Evolutionary conservation across 1,140 invertebrate species (phyloP).

Genomic region (Drosophila saltans): DNA sequence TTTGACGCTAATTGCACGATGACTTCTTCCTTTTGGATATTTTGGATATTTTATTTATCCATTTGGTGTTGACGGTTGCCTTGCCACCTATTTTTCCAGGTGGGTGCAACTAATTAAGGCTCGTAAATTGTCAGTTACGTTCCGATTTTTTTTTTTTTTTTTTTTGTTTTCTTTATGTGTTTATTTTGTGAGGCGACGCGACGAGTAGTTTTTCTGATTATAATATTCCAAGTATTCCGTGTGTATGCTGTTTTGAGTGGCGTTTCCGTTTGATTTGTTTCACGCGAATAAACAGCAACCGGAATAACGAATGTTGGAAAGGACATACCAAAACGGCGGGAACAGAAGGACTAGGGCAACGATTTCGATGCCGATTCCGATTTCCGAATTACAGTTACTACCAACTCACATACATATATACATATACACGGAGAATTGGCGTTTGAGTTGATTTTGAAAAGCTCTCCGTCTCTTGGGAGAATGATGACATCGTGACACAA

Average conservation of each 20-base stretch:
- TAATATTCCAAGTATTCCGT: slow-evolving; percentile 44
- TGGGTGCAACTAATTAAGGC: slow-evolving; percentile 66
- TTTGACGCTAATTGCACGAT: slow-evolving; percentile 47
- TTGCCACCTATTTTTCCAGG: slow-evolving; percentile 25
- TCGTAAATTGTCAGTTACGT: slow-evolving; percentile 59
- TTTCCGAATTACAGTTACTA: neutral
- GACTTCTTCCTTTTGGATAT: slow-evolving; percentile 2
- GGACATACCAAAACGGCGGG: slow-evolving; percentile 11
- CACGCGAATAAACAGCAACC: slow-evolving; percentile 77
- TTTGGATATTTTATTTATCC: slow-evolving; percentile 15
- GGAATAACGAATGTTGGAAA: slow-evolving; percentile 50
- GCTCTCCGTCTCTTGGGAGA: neutral
- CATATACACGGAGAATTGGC: neutral
- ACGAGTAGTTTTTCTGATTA: slow-evolving; percentile 35
- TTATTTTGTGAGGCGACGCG: slow-evolving; percentile 31
- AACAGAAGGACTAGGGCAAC: slow-evolving; percentile 37
- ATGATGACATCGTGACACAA: slow-evolving; percentile 3
- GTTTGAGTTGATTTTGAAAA: neutral
- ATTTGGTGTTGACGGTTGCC: slow-evolving; percentile 17
- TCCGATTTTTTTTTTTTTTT: slow-evolving; percentile 12
- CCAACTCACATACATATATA: too few species aligned
- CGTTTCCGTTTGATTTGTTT: slow-evolving; percentile 67
- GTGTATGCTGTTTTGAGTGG: slow-evolving; percentile 37
- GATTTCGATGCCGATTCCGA: slow-evolving; percentile 41
- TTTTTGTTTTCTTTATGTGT: slow-evolving; percentile 45